Percentiles rank a stretch among this genome's conserved stretches.
phyloP scores from a whole-genome alignment of 2,888 invertebrate genomes.

The Limenitis camilla region DNA sequence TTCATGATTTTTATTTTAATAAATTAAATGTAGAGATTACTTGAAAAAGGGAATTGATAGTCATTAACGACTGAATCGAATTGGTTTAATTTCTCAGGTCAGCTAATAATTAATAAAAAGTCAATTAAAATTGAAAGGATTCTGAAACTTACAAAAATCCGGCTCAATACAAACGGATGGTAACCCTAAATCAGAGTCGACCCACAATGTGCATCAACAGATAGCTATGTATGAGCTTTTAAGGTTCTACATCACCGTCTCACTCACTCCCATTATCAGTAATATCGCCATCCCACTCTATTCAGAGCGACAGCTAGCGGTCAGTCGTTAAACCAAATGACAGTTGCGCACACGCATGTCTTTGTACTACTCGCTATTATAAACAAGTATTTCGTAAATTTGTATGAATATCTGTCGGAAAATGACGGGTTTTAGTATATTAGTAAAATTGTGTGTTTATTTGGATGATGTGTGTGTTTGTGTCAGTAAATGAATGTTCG shows the following conservation, averaged over 20 bases:
- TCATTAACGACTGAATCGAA: too few relatives aligned
- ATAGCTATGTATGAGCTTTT: slow-evolving; percentile 29
- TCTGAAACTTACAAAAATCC: too few relatives aligned
- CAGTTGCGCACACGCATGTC: slow-evolving; percentile 64
- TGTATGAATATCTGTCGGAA: slow-evolving; percentile 20
- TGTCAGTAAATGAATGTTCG: slow-evolving; percentile 69
- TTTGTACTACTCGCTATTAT: slow-evolving; percentile 41
- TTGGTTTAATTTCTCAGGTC: too few relatives aligned
- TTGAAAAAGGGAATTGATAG: too few relatives aligned
- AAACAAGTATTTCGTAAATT: slow-evolving; percentile 19
- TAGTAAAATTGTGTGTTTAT: slow-evolving; percentile 7
- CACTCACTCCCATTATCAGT: slow-evolving; percentile 17
- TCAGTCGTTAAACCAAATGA: slow-evolving; percentile 47
- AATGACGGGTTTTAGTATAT: slow-evolving; percentile 5
- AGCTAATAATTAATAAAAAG: too few relatives aligned
- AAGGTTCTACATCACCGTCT: slow-evolving; percentile 27
- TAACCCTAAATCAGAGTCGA: slow-evolving; percentile 6
- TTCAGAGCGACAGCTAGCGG: slow-evolving; percentile 53
- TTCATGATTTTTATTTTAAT: too few relatives aligned
- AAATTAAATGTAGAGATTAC: too few relatives aligned
- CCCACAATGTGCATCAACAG: slow-evolving; percentile 23
- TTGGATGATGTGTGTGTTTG: slow-evolving; percentile 44
- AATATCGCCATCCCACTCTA: slow-evolving; percentile 31
- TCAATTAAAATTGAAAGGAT: too few relatives aligned
- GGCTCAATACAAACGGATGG: too few relatives aligned